Evolutionary conservation across 2,888 invertebrate genomes (phyloP).

Genomic region (Cataglyphis cursor): DNA sequence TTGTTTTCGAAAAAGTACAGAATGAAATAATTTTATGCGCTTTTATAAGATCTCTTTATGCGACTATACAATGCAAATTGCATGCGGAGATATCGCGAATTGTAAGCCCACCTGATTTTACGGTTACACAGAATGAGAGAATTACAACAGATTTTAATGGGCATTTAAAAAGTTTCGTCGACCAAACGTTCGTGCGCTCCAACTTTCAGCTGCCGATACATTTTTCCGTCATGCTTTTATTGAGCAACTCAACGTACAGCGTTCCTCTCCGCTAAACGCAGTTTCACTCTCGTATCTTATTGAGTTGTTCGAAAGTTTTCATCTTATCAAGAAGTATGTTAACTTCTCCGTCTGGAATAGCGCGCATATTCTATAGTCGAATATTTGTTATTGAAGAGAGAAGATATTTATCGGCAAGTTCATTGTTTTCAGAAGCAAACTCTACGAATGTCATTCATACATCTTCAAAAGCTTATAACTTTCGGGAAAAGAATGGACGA

Average conservation of each 20-base stretch:
- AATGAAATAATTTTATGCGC: neutral
- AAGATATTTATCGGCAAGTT: slow-evolving; percentile 14
- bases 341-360: slow-evolving; percentile 24
- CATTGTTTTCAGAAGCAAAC: neutral
- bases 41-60: neutral
- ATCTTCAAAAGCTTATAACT: neutral
- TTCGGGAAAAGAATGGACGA: neutral
- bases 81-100: neutral
- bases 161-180: slow-evolving; percentile 45
- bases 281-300: slow-evolving; percentile 23
- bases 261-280: slow-evolving; percentile 28
- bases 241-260: neutral
- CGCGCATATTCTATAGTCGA: slow-evolving; percentile 37
- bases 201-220: slow-evolving; percentile 38
- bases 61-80: neutral
- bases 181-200: slow-evolving; percentile 7
- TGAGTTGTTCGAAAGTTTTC: slow-evolving; percentile 53
- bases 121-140: neutral
- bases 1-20: neutral
- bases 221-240: slow-evolving; percentile 36
- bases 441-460: neutral
- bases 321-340: slow-evolving; percentile 54
- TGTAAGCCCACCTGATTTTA: neutral
- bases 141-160: slow-evolving; percentile 26
- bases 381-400: slow-evolving; percentile 48